These are phyloP conservation scores for Amorpha juglandis DNA, from an alignment of 2,888 invertebrate species.

Conservation along the genomic window DNA sequence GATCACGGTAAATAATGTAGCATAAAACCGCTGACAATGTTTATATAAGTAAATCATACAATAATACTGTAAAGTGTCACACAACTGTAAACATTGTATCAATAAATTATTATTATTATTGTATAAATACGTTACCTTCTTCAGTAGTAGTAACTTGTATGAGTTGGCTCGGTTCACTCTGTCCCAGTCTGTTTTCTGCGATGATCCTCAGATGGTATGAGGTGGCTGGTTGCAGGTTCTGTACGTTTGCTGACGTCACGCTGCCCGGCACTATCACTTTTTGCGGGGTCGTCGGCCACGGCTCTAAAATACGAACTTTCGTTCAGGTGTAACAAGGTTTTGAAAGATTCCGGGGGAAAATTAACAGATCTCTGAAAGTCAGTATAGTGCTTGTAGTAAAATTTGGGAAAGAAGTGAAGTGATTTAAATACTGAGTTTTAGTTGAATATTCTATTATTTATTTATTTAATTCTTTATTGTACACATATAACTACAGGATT, in stretches of 20 bases:
- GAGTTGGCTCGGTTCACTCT: constrained; percentile 93
- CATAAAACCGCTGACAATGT: too few species aligned
- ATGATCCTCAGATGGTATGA: constrained; percentile 94
- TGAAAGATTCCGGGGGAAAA: not conserved
- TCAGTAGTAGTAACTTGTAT: constrained; percentile 93
- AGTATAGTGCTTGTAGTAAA: not conserved
- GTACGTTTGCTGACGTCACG: constrained; percentile 91
- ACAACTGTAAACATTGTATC: too few species aligned
- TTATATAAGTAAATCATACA: too few species aligned
- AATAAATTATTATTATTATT: too few species aligned
- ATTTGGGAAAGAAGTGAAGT: not conserved
- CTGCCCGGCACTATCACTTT: constrained; percentile 92
- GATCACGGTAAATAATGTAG: too few species aligned
- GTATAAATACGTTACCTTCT: constrained; percentile 82
- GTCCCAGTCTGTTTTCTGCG: constrained; percentile 94
- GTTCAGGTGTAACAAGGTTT: not conserved
- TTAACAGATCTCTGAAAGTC: not conserved
- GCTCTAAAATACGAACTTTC: constrained; percentile 79
- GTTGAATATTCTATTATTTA: too few species aligned
- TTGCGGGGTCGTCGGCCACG: constrained; percentile 92
- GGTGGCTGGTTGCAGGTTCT: constrained; percentile 92
- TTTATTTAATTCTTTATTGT: too few species aligned
- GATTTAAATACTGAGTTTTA: not conserved
- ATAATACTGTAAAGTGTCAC: too few species aligned
- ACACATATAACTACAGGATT: too few species aligned